Evolutionary conservation across 2,113 vertebrate genomes (phyloP).

Genomic region (Psammodynastes pulverulentus): DNA sequence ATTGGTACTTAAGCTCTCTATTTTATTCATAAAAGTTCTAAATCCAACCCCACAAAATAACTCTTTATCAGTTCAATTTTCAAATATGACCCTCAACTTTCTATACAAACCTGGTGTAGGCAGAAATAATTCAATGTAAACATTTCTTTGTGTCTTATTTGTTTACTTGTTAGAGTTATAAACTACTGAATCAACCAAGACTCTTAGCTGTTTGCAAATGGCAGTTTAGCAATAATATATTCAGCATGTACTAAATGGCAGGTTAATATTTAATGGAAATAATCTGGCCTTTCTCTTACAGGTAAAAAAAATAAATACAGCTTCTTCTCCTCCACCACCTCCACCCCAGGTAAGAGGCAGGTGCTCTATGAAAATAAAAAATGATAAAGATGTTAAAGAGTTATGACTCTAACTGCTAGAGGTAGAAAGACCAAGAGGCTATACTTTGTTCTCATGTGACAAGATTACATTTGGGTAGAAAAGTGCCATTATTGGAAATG

Average conservation of each 20-base stretch:
- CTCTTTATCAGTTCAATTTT: not conserved
- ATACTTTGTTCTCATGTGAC: not conserved
- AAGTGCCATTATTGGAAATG: not conserved
- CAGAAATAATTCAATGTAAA: not conserved
- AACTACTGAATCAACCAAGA: not conserved
- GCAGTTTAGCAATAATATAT: not conserved
- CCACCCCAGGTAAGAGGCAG: conserved; percentile 48
- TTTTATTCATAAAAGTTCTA: not conserved
- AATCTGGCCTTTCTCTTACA: not conserved
- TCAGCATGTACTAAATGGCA: not conserved
- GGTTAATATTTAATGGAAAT: not conserved
- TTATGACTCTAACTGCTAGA: not conserved
- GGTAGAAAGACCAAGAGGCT: not conserved
- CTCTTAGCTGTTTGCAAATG: not conserved
- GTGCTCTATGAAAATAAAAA: not conserved
- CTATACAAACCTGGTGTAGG: not conserved
- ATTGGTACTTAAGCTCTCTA: not conserved
- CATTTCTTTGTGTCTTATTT: not conserved
- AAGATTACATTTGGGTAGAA: not conserved
- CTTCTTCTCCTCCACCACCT: conserved; percentile 33
- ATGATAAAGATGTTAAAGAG: not conserved
- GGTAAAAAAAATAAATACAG: conserved; percentile 32
- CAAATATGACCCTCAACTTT: not conserved
- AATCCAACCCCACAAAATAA: not conserved
- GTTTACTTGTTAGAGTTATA: not conserved